Conservation (phyloP, 2,888 invertebrate species). For the Dione juno region DNA sequence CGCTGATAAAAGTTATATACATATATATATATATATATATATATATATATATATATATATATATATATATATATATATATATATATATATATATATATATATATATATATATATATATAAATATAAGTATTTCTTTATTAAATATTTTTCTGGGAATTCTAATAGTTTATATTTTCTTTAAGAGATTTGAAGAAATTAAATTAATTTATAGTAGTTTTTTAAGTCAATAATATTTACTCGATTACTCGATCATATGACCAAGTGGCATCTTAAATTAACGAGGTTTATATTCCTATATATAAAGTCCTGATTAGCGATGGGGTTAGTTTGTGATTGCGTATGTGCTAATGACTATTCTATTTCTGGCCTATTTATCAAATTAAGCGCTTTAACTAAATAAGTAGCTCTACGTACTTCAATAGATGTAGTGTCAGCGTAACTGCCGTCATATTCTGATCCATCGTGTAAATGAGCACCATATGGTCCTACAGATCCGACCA, state of each 20-base stretch:
- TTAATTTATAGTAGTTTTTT: not conserved
- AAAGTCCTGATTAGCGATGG: slow-evolving; percentile 46
- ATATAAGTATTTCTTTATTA: too few species aligned
- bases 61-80: too few species aligned
- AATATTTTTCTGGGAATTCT: not conserved
- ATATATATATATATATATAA: too few species aligned
- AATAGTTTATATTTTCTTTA: not conserved
- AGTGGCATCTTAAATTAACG: slow-evolving; percentile 56
- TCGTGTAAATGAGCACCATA: slow-evolving; percentile 96
- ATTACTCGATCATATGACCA: slow-evolving; percentile 49
- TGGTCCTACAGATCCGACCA: slow-evolving; percentile 96
- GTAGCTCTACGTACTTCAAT: slow-evolving; percentile 70
- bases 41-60: too few species aligned
- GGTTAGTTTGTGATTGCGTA: slow-evolving; percentile 44
- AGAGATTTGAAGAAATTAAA: slow-evolving; percentile 15
- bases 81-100: too few species aligned
- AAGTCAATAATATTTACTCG: slow-evolving; percentile 61
- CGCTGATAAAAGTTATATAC: slow-evolving; percentile 48
- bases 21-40: too few species aligned
- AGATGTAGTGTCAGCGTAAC: slow-evolving; percentile 87
- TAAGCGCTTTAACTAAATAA: not conserved
- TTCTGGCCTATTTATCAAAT: slow-evolving; percentile 3
- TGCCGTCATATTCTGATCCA: slow-evolving; percentile 96
- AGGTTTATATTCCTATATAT: slow-evolving; percentile 56
- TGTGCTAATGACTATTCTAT: not conserved